Percentiles rank a stretch among this genome's conserved stretches.
Conservation (phyloP, 2,113 vertebrate species). For the Indicator indicator region DNA sequence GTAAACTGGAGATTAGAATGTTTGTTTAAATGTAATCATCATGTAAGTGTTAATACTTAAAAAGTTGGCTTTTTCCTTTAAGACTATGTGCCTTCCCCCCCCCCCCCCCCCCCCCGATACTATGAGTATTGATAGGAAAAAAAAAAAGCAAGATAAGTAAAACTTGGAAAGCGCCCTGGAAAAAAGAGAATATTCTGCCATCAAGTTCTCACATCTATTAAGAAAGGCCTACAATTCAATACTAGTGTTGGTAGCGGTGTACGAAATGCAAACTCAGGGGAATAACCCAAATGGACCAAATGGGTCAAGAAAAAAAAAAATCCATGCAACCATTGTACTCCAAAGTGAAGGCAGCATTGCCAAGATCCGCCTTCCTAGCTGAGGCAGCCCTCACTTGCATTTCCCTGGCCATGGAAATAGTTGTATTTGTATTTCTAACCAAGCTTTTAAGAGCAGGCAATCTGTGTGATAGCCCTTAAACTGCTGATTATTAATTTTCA, state of each 20-base stretch:
- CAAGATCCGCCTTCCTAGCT: slow-evolving; percentile 34
- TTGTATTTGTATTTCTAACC: background rate
- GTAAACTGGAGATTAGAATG: too few species aligned
- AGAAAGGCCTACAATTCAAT: background rate
- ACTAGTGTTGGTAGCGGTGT: background rate
- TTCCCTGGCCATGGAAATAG: slow-evolving; percentile 17
- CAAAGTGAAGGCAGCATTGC: slow-evolving; percentile 13
- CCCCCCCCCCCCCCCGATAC: too few species aligned
- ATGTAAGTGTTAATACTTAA: too few species aligned
- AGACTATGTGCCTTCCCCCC: too few species aligned
- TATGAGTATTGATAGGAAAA: background rate
- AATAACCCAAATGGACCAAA: background rate
- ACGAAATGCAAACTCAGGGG: slow-evolving; percentile 7
- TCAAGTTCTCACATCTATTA: background rate
- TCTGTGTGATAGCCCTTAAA: slow-evolving; percentile 1
- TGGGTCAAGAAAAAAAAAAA: slow-evolving; percentile 6
- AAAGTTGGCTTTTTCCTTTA: too few species aligned
- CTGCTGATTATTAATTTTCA: slow-evolving; percentile 27
- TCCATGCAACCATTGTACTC: background rate
- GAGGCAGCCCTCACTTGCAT: background rate
- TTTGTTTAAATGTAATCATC: too few species aligned
- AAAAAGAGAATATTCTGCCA: background rate
- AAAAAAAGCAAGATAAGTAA: background rate
- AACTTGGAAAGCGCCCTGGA: background rate
- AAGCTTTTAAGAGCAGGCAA: background rate